Conservation (phyloP, 2,888 invertebrate species). For the Erannis defoliaria region DNA sequence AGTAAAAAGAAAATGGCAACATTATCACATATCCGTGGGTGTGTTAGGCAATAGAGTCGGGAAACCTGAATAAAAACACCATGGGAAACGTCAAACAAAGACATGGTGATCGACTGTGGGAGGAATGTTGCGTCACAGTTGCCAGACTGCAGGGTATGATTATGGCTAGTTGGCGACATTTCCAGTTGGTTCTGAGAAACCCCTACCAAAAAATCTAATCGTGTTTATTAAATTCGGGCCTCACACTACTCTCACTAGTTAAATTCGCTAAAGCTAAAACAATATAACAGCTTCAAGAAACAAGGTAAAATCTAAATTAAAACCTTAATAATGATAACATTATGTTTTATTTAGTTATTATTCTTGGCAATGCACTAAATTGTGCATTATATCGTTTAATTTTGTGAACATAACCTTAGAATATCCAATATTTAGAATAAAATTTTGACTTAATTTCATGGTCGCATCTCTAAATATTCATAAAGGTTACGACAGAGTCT, state of each 20-base stretch:
- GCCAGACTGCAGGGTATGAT: slow-evolving; percentile 19
- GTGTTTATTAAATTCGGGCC: no score
- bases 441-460: slow-evolving; percentile 24
- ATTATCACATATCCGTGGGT: slow-evolving; percentile 17
- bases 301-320: no score
- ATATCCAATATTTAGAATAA: background rate
- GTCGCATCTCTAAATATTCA: slow-evolving; percentile 24
- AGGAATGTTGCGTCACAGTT: slow-evolving; percentile 39
- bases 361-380: background rate
- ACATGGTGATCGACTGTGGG: slow-evolving; percentile 42
- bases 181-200: background rate
- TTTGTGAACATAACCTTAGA: background rate
- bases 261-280: no score
- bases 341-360: no score
- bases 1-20: slow-evolving; percentile 15
- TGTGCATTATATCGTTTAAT: background rate
- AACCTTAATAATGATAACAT: no score
- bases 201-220: no score
- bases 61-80: slow-evolving; percentile 42
- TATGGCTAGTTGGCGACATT: slow-evolving; percentile 20
- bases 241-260: no score
- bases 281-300: no score
- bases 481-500: slow-evolving; percentile 7
- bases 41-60: slow-evolving; percentile 36
- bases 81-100: slow-evolving; percentile 45